These are phyloP conservation scores for Chelonus formosanus DNA, from an alignment of 2,888 invertebrate species.

Conservation along the genomic window DNA sequence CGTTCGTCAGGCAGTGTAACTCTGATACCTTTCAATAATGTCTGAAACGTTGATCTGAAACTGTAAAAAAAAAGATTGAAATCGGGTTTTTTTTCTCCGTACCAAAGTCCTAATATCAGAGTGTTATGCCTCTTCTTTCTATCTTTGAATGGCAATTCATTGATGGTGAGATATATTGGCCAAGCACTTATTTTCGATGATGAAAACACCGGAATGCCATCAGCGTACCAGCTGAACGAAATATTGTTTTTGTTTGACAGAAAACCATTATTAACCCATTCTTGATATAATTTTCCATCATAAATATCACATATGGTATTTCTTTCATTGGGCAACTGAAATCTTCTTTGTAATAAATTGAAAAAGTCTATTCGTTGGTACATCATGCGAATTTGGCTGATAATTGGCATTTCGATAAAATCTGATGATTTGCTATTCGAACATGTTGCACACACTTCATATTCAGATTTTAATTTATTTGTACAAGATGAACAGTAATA, in stretches of 20 bases:
- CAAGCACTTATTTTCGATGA: constrained; percentile 17
- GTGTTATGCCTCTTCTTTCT: constrained; percentile 9
- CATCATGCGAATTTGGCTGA: constrained; percentile 14
- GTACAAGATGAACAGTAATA: constrained; percentile 21
- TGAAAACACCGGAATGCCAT: constrained; percentile 22
- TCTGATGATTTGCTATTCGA: constrained; percentile 9
- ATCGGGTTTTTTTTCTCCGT: constrained; percentile 19
- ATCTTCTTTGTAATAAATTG: constrained; percentile 12
- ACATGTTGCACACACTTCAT: constrained; percentile 12
- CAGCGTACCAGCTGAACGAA: constrained; percentile 22
- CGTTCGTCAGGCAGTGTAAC: not conserved
- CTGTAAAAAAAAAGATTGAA: constrained; percentile 16
- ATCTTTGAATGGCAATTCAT: constrained; percentile 22
- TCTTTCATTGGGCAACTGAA: not conserved
- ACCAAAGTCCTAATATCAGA: constrained; percentile 20
- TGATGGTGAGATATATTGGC: constrained; percentile 21
- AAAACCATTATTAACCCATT: constrained; percentile 7
- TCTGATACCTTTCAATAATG: not conserved
- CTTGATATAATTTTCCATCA: constrained; percentile 21
- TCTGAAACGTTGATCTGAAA: constrained; percentile 3
- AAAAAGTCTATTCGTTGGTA: constrained; percentile 15
- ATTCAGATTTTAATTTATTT: not conserved
- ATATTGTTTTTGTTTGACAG: constrained; percentile 18
- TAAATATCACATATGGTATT: constrained; percentile 20
- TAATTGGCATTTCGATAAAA: constrained; percentile 18